A percentile compares a stretch with the other conserved stretches of the same genome.
Evolutionary conservation across 2,888 invertebrate genomes (phyloP).

Genomic region (Spisula solida): DNA sequence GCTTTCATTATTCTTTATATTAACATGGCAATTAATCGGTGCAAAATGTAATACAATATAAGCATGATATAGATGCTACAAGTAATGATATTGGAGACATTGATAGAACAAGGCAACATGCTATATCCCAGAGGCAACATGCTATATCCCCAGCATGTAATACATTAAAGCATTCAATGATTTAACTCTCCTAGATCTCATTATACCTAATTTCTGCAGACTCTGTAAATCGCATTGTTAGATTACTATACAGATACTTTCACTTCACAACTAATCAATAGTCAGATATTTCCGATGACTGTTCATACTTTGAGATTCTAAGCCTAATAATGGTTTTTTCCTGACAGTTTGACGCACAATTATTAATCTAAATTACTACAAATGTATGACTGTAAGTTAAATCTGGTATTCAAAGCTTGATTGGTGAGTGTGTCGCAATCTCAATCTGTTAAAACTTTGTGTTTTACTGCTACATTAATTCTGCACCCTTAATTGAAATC

Average conservation of each 20-base stretch:
- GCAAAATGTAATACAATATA: background rate
- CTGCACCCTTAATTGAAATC: background rate
- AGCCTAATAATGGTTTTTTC: constrained; percentile 49
- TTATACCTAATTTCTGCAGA: constrained; percentile 60
- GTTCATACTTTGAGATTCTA: constrained; percentile 43
- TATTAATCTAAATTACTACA: constrained; percentile 53
- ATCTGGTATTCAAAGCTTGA: constrained; percentile 31
- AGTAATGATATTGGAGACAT: background rate
- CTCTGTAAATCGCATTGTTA: constrained; percentile 65
- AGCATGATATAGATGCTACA: background rate
- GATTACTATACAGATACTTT: constrained; percentile 60
- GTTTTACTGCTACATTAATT: background rate
- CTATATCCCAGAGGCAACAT: background rate
- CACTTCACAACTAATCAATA: constrained; percentile 52
- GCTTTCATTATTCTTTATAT: background rate
- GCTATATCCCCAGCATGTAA: constrained; percentile 33
- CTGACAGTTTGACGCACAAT: constrained; percentile 46
- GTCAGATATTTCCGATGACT: constrained; percentile 47
- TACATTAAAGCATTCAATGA: constrained; percentile 52
- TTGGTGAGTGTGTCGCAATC: background rate
- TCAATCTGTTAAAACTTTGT: background rate
- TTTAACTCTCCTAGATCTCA: constrained; percentile 57
- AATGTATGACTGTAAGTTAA: constrained; percentile 36
- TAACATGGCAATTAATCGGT: background rate
- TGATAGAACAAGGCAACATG: background rate